Evolutionary conservation across 2,888 invertebrate genomes (phyloP).

Genomic region (Tolmerus cingulatus): DNA sequence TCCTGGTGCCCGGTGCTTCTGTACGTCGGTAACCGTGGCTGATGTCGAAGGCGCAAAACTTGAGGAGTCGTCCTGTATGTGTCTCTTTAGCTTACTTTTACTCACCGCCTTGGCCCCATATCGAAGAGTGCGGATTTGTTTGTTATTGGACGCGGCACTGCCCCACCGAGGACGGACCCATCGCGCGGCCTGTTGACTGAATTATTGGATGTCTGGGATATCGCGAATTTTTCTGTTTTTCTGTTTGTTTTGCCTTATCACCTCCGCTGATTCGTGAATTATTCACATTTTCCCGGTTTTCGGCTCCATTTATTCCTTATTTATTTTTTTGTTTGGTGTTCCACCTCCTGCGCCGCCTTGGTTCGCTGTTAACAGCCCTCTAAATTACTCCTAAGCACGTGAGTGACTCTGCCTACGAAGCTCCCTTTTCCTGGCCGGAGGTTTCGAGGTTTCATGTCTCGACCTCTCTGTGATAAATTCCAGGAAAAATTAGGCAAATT

Average conservation of each 20-base stretch:
- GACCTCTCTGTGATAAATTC: conserved; percentile 7
- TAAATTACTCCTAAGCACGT: conserved; percentile 39
- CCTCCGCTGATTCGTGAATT: conserved; percentile 16
- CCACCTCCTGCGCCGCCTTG: not conserved
- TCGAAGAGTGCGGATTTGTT: not conserved
- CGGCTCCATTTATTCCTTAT: not conserved
- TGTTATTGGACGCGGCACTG: conserved; percentile 1
- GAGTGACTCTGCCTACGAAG: not conserved
- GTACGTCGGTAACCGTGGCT: not conserved
- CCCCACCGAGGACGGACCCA: not conserved
- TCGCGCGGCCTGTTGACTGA: conserved; percentile 18
- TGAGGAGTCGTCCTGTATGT: conserved; percentile 5
- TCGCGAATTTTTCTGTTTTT: not conserved
- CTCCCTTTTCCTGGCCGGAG: not conserved
- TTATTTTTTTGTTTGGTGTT: not conserved
- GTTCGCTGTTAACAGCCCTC: conserved; percentile 1
- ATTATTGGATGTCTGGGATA: conserved; percentile 31
- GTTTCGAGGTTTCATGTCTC: not conserved
- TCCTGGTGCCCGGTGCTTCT: not conserved
- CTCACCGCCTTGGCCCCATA: not conserved
- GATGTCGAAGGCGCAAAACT: not conserved
- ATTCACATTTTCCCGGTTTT: conserved; percentile 28
- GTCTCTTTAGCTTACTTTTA: not conserved
- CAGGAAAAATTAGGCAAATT: conserved; percentile 31
- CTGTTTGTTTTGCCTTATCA: conserved; percentile 25